Base-by-base conservation (phyloP, 1,140 invertebrate genomes). In the Drosophila ohnishii region DNA sequence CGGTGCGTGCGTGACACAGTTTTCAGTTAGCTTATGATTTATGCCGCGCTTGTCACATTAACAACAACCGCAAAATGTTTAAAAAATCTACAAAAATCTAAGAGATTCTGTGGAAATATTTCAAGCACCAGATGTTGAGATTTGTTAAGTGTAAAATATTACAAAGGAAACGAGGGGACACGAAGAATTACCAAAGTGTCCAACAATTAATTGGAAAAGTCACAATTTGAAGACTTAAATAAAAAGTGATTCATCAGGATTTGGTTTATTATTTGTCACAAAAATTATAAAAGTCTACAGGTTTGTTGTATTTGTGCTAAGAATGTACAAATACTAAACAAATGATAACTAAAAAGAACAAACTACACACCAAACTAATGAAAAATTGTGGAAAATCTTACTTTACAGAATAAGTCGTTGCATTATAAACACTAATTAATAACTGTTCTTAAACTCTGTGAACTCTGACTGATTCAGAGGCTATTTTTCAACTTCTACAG, bases 11-110 rank as follows among this genome's bases (percentile, higher is more conserved):
- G 72, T 76, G 73, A 76, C 73, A 76, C 62, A 60, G 62, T 75
- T 74, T 75, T 75, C 60, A 51, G 37, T 57, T 75, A 42, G 55
- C 47, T 60, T 76, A 76, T 76, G 73, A 76, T 76, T 76, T 76
- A 76, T 76, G 62, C 73, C 48, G 34, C 44, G 62, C 51, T 74
- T 75, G 72, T 75, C 72, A 72, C 72, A 75, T 75, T 75, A 75
- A 74, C 70, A 75, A 63, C 69, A 73, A 75, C 58, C 65, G 65
- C 48, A 35, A 73, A 73, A 73, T 73, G 48, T 66, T 66, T 48
- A 19, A 59, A 72, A 71, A 57, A 75, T 51, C 48, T 57, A 60
- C 55, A 30, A 71, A 71, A 69, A 55, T 66, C 65, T 45, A 35
- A 44, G 25, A 48, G 44, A 66, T 67, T 66, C 56, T 66, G 34